phyloP scores from a whole-genome alignment of 2,113 vertebrate species.

The Chloropsis hardwickii region DNA sequence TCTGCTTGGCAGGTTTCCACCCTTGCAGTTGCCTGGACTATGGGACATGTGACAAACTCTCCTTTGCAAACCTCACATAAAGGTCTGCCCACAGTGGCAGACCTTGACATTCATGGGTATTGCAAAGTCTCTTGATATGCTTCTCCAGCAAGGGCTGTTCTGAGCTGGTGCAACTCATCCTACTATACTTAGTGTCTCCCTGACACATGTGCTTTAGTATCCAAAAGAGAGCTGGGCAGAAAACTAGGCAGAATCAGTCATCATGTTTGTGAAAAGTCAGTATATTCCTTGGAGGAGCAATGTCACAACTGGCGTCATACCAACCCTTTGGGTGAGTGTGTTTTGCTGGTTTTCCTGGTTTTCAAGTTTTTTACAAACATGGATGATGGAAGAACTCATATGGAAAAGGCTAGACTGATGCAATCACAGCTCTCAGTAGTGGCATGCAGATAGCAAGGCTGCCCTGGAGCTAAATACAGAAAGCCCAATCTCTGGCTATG shows the following conservation, averaged over 20 bases:
- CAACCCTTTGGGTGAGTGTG: not conserved
- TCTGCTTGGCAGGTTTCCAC: not conserved
- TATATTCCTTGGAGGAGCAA: not conserved
- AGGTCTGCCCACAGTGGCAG: not conserved
- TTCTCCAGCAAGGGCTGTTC: not conserved
- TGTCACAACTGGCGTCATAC: rapidly evolving
- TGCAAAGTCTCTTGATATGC: not conserved
- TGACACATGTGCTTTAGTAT: not conserved
- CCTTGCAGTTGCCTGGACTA: not conserved
- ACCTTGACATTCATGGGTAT: not conserved
- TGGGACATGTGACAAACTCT: not conserved
- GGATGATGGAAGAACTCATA: not conserved
- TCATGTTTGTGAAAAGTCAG: not conserved
- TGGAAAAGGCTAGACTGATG: not conserved
- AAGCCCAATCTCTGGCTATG: conserved; percentile 18
- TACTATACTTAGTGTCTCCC: rapidly evolving
- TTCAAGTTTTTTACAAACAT: not conserved
- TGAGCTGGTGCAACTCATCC: not conserved
- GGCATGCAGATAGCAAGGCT: not conserved
- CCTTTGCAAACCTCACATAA: not conserved
- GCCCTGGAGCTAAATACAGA: conserved; percentile 43
- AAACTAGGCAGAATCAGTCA: not conserved
- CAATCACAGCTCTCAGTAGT: not conserved
- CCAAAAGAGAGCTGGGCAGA: not conserved
- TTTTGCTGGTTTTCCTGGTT: not conserved